A percentile compares a stretch with the other conserved stretches of the same genome.
These are phyloP conservation scores for Dendronephthya gigantea DNA, from an alignment of 64 coral and sea anemone genomes.

Conservation along the genomic window DNA sequence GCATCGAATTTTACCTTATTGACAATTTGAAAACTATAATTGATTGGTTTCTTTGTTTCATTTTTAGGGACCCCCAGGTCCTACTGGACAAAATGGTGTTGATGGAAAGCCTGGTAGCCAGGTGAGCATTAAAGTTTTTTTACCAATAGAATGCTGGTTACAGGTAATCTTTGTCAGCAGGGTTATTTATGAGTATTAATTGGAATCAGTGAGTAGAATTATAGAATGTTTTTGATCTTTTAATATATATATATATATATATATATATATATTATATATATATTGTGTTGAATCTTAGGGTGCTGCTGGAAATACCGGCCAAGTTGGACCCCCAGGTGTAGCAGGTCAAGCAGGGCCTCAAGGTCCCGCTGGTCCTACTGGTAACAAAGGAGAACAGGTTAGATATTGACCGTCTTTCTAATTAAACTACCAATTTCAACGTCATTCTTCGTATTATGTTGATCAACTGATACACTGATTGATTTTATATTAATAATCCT, in stretches of 20 bases:
- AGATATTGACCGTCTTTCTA: background rate
- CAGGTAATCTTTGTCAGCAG: no score
- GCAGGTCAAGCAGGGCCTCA: background rate
- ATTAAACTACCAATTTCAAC: background rate
- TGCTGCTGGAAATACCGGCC: background rate
- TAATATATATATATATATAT: no score
- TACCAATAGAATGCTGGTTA: no score
- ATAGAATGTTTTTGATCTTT: no score
- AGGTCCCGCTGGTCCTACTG: background rate
- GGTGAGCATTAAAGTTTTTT: background rate
- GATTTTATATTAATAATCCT: background rate
- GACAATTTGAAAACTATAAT: no score
- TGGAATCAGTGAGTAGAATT: background rate
- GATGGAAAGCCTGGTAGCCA: background rate
- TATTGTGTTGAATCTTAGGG: background rate
- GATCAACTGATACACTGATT: no score
- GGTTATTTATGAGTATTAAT: no score
- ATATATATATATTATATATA: no score
- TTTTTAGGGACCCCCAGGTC: background rate
- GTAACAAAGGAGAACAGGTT: background rate
- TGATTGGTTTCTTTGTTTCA: no score
- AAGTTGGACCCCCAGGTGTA: background rate
- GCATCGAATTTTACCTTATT: no score
- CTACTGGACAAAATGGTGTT: background rate
- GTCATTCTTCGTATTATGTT: no score